Base-by-base conservation (phyloP, 1,140 invertebrate genomes). In the Magallana ariakensis region DNA sequence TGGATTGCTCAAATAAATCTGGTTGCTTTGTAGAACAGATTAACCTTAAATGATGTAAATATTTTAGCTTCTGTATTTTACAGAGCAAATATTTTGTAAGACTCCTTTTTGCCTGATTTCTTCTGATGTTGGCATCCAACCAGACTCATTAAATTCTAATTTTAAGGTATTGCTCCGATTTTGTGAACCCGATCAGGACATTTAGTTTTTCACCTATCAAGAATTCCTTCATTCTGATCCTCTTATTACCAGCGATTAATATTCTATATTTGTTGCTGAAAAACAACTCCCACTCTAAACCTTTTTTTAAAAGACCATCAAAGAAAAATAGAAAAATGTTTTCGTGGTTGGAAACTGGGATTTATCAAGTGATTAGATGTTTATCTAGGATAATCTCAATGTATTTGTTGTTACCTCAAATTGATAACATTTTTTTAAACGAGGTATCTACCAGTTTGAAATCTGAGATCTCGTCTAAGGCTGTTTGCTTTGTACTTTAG, bases 11-110 rank as follows among this genome's bases (percentile, higher is more conserved):
- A 75, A 75, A 75, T 75, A 75, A 75, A 75, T 75, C 66, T 9
- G 22, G 66, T 75, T 13, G 66, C 66, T 75, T 75, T 75, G 22
- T 19, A 26, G 66, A 75, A 26, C 66, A 75, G 66, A 75, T 75
- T 75, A 75, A 75, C 66, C 66, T 75, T 75, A 75, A 26, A 75
- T 75, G 33, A 75, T 75, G 66, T 75, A 75, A 75, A 75, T 75
- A 75, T 75, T 75, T 75, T 26, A 26, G 22, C 8, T 26, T 19
- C 66, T 75, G 66, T 75, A 75, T 75, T 75, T 75, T 75, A 75
- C 66, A 26, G 22, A 75, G 66, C 66, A 75, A 75, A 75, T 22
- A 26, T 75, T 75, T 11, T 75, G 66, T 26, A 75, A 26, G 22
- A 13, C 66, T 33, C 13, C 22, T 75, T 13, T 75, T 75, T 46